phyloP scores from a whole-genome alignment of 2,113 vertebrate genomes.

The Notarius lentiginosus region DNA sequence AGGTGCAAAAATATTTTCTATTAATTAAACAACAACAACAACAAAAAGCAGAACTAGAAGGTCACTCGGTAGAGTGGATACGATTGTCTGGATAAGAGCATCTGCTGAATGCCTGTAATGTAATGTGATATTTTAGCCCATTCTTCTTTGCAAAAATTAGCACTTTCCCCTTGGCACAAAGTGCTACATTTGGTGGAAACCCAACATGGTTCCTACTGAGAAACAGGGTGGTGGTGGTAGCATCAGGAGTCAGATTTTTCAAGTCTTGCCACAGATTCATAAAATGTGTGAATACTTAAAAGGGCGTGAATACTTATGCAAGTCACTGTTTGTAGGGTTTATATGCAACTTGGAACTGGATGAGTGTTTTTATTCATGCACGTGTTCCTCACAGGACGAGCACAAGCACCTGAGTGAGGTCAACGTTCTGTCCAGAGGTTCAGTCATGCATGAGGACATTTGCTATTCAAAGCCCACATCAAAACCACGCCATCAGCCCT shows the following conservation, averaged over 20 bases:
- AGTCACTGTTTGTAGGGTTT: not conserved
- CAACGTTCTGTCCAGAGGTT: slow-evolving; percentile 28
- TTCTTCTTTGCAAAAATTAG: not conserved
- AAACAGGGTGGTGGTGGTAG: not conserved
- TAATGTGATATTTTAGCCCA: not conserved
- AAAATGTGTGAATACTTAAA: not conserved
- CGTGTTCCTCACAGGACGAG: not conserved
- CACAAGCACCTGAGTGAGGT: slow-evolving; percentile 13
- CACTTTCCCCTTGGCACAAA: not conserved
- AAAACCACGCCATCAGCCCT: slow-evolving; percentile 43
- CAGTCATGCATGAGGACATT: slow-evolving; percentile 27
- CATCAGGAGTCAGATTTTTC: not conserved
- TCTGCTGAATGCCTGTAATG: no score
- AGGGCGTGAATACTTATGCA: not conserved
- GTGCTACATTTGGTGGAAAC: not conserved
- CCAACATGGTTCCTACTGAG: not conserved
- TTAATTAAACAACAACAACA: not conserved
- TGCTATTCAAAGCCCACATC: slow-evolving; percentile 31
- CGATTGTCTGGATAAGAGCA: no score
- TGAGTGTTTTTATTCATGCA: not conserved
- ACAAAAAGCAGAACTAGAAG: not conserved
- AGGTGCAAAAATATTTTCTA: not conserved
- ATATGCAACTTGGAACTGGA: not conserved
- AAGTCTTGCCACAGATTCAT: not conserved
- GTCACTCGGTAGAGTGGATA: no score